Evolutionary conservation across 2,113 vertebrate genomes (phyloP).

Genomic region (Sinocyclocheilus anshuiensis): DNA sequence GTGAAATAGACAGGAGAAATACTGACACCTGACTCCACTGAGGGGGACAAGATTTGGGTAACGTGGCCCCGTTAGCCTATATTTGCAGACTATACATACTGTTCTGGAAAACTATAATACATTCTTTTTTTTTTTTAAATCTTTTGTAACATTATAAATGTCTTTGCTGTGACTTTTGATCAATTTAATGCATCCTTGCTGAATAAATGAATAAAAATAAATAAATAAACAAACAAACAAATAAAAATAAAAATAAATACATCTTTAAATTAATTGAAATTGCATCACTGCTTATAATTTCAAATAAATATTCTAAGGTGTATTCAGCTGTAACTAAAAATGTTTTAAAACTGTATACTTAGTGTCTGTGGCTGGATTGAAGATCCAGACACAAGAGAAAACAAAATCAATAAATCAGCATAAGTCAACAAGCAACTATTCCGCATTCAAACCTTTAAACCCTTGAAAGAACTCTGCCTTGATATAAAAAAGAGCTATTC

Average conservation of each 20-base stretch:
- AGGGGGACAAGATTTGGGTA: not conserved
- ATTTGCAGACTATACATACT: not conserved
- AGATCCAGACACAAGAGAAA: not conserved
- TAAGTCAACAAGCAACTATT: conserved; percentile 5
- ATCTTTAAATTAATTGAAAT: not conserved
- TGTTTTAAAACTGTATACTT: not conserved
- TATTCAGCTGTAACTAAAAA: not conserved
- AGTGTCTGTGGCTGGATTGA: not conserved
- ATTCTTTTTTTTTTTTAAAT: not conserved
- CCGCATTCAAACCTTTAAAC: not conserved
- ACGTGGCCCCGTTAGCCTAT: not conserved
- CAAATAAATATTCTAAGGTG: no score
- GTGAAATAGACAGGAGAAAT: not conserved
- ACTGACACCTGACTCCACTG: not conserved
- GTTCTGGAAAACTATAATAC: not conserved
- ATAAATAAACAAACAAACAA: no score
- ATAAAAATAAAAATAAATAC: no score
- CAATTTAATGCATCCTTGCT: not conserved
- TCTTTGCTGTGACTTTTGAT: not conserved
- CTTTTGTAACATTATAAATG: not conserved
- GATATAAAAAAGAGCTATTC: not conserved
- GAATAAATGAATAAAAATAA: not conserved
- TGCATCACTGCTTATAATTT: not conserved
- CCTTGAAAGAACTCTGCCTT: conserved; percentile 2
- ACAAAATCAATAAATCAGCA: not conserved